Base-by-base conservation (phyloP, 2,888 invertebrate genomes). In the Dromius quadrimaculatus region DNA sequence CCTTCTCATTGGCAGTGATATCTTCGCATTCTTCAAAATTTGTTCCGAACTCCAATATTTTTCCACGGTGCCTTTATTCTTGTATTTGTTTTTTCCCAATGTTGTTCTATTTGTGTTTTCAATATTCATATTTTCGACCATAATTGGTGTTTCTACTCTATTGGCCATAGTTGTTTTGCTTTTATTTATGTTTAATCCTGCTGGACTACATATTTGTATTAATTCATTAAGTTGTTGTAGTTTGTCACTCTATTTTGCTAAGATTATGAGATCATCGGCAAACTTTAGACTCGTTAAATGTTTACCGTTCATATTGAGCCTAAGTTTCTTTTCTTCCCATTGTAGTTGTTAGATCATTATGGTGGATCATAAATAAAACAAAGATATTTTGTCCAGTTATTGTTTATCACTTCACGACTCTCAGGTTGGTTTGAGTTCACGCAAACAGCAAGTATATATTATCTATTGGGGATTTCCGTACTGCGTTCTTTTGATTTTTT, bases 1-100 rank as follows among this genome's bases (percentile, higher is more conserved):
- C 20, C n/a, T 8, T 2, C 9, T 45, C 1, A 9, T 45, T 6
- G 4, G 38, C n/a, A 38, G 2, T 8, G n/a, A n/a, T n/a, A n/a
- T 45, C 5, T 45, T 19, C 2, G 2, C n/a, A 13, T 54, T 28
- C 28, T 54, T 54, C 13, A 54, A 54, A 13, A 54, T 54, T 8
- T 28, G 15, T 54, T 54, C 28, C 5, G 28, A 5, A n/a, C 15
- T 8, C 13, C 54, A 28, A 20, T 28, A 54, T 54, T 54, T 54
- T 3, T 28, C 28, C 15, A n/a, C 11, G 1, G 13, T 2, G 4
- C n/a, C 13, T 4, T 3, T 38, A 9, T 38, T 3, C 38, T 3
- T 38, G 8, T 28, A 8, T 28, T 28, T 28, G 8, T 38, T 38
- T 38, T n/a, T 38, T 38, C n/a, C 2, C 4, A 38, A 38, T 38